Percentiles rank a stretch among this genome's conserved stretches.
Evolutionary conservation across 2,113 vertebrate species (phyloP).

Genomic region (Microtus oregoni): DNA sequence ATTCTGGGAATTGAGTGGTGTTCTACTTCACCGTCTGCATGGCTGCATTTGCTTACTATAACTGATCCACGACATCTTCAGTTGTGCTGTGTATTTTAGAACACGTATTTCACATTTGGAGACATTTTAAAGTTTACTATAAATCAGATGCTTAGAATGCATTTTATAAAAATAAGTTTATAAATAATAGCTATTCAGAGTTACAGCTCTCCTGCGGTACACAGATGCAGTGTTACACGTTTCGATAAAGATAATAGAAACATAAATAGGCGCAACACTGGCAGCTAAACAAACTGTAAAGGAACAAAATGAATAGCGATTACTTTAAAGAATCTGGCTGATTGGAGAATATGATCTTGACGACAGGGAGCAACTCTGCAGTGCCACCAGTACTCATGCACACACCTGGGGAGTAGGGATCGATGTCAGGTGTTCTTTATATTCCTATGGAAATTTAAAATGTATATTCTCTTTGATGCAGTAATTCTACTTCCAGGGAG

Average conservation of each 20-base stretch:
- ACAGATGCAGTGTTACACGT: background rate
- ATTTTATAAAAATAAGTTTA: constrained; percentile 44
- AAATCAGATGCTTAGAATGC: constrained; percentile 22
- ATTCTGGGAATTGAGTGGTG: background rate
- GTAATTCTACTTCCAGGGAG: background rate
- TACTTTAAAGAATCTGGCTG: constrained; percentile 51
- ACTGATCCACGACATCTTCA: background rate
- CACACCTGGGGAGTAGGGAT: background rate
- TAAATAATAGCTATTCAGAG: constrained; percentile 10
- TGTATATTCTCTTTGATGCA: background rate
- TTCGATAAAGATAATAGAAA: constrained; percentile 57
- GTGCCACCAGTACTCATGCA: background rate
- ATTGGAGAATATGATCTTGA: constrained; percentile 3
- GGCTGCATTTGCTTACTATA: background rate
- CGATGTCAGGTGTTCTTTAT: background rate
- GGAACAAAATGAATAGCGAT: constrained; percentile 16
- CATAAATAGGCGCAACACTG: constrained; percentile 9
- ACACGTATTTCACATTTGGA: constrained; percentile 23
- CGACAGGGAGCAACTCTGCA: background rate
- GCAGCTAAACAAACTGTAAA: background rate
- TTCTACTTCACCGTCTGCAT: background rate
- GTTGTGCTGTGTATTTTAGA: background rate
- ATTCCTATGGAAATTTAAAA: background rate
- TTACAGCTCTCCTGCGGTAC: background rate
- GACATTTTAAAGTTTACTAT: constrained; percentile 5